Evolutionary conservation across 2,113 vertebrate species (phyloP), one percentile per base, ranked within the genome.

Genomic region (Muntiacus muntjak): DNA sequence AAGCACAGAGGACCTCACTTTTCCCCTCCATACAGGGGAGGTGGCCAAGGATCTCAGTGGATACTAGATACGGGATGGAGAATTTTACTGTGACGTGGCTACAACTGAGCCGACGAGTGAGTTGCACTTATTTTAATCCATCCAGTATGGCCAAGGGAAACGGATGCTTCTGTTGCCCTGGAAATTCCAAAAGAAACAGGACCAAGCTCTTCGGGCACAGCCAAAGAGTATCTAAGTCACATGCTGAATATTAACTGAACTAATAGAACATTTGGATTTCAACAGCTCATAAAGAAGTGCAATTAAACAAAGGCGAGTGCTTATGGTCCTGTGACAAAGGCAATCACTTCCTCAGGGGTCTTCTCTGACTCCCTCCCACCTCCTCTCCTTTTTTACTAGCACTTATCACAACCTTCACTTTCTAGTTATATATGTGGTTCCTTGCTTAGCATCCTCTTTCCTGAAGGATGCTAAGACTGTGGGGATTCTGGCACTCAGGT

Each of bases 211-310:
- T 43, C 1, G 5, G 7, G n/a, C 54, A 76, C 21, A 95, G 62
- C 92, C 89, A 36, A 26, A 71, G 28, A 87, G 64, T 47, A 67
- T 71, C 30, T 54, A 74, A 97, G 82, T 87, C 79, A 76, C 17
- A n/a, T 21, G n/a, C 74, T 84, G 90, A 97, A 81, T 85, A 67
- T 91, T 96, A 87, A 89, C 45, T 33, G 12, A 92, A 54, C 71
- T 79, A 71, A 91, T 94, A 62, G 16, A 91, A 36, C 33, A 87
- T 76, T 86, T 64, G 79, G n/a, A 33, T 85, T 95, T 96, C 52
- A 95, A 88, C 91, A 84, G 85, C 91, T 95, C 92, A 90, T 95
- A 45, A 92, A 50, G 81, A 95, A 60, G 30, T 52, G 87, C 60
- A 96, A 21, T 86, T 93, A 95, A 93, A 93, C 74, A 94, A 92